These are phyloP conservation scores for Mungos mungo DNA, from an alignment of 2,113 vertebrate genomes.

Conservation along the genomic window DNA sequence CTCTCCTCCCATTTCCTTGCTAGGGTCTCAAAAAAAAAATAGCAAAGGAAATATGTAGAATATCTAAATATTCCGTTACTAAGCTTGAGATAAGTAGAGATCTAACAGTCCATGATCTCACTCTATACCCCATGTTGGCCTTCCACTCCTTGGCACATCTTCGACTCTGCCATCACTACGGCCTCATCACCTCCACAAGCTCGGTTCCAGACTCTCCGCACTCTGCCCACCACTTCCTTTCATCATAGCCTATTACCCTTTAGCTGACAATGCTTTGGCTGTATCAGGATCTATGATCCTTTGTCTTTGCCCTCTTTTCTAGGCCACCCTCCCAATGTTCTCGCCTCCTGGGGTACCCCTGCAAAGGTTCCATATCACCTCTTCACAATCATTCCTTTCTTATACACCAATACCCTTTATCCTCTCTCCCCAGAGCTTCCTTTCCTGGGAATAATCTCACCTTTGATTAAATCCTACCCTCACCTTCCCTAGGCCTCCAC, in stretches of 20 bases:
- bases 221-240: background rate
- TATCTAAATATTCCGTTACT: background rate
- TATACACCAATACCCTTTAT: background rate
- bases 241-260: background rate
- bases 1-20: background rate
- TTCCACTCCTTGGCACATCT: background rate
- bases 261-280: accelerated
- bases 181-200: accelerated
- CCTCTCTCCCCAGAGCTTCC: background rate
- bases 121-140: background rate
- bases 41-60: background rate
- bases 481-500: background rate
- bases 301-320: background rate
- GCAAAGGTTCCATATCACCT: background rate
- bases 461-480: background rate
- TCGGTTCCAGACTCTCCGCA: accelerated
- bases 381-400: background rate
- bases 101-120: background rate
- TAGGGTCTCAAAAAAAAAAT: background rate
- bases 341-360: background rate
- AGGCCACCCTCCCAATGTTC: background rate
- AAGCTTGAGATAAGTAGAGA: background rate
- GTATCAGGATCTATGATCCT: background rate
- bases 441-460: background rate
- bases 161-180: background rate